These are phyloP conservation scores for Falco cherrug DNA, from an alignment of 2,797 vertebrate genomes.

Conservation along the genomic window DNA sequence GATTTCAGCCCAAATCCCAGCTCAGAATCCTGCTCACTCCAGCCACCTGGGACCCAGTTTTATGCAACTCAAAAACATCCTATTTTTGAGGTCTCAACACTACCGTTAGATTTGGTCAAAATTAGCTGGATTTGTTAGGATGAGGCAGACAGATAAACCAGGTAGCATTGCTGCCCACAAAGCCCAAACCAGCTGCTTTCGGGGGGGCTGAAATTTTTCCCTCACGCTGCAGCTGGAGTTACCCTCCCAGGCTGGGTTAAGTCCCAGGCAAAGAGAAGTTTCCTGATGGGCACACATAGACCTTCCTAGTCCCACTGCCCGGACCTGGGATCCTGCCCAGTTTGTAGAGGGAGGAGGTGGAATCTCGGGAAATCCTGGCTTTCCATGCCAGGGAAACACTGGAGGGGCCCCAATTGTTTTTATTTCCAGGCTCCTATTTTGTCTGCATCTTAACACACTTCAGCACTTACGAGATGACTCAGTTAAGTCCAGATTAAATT, in stretches of 20 bases:
- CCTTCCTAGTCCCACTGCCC: not conserved
- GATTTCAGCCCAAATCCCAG: not conserved
- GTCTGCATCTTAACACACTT: not conserved
- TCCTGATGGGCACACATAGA: not conserved
- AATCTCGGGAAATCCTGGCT: not conserved
- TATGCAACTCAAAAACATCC: not conserved
- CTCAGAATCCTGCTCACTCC: accelerated
- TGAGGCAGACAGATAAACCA: accelerated
- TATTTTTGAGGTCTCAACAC: not conserved
- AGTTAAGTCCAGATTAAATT: not conserved
- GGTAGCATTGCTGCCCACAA: not conserved
- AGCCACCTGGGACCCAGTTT: not conserved
- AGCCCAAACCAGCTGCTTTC: not conserved
- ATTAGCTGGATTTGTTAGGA: not conserved
- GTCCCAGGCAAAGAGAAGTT: not conserved
- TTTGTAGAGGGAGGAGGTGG: not conserved
- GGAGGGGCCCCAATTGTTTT: not conserved
- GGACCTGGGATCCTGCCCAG: not conserved
- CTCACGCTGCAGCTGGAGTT: not conserved
- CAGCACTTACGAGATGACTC: accelerated
- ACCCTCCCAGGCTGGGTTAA: no score
- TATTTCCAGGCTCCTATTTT: not conserved
- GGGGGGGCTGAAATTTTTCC: not conserved
- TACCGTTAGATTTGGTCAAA: not conserved
- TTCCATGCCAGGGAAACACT: not conserved